Conservation (phyloP, 1,140 invertebrate species). For the Brachionus manjavacas region DNA sequence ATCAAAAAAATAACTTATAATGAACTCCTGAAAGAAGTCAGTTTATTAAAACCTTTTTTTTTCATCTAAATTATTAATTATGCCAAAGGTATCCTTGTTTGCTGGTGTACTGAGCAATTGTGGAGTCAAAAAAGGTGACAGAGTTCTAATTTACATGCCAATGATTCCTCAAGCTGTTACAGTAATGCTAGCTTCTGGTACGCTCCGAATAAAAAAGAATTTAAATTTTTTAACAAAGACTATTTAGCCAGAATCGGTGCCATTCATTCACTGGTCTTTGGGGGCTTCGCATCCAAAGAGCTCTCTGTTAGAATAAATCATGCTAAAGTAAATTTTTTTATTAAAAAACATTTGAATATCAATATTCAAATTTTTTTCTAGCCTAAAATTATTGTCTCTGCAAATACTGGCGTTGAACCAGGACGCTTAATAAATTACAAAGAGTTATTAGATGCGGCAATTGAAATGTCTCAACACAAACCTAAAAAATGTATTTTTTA, state of each 20-base stretch:
- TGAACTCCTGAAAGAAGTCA: slow-evolving; percentile 71
- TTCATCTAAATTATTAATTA: neutral
- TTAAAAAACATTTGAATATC: no score
- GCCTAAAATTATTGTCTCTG: slow-evolving; percentile 79
- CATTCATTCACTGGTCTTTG: slow-evolving; percentile 66
- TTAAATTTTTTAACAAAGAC: neutral
- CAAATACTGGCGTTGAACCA: slow-evolving; percentile 82
- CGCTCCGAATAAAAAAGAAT: neutral
- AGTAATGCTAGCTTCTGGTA: slow-evolving; percentile 70
- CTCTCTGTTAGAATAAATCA: slow-evolving; percentile 77
- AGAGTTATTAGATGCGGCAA: slow-evolving; percentile 76
- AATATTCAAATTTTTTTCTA: slow-evolving; percentile 40
- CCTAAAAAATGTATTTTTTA: slow-evolving; percentile 74
- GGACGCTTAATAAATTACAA: slow-evolving; percentile 77
- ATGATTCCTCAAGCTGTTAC: slow-evolving; percentile 79
- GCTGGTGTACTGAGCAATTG: slow-evolving; percentile 60
- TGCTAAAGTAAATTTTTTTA: slow-evolving; percentile 58
- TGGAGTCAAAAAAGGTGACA: slow-evolving; percentile 71
- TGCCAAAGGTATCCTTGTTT: neutral
- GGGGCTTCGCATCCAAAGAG: slow-evolving; percentile 80
- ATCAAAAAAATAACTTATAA: slow-evolving; percentile 72
- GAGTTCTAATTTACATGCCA: slow-evolving; percentile 84
- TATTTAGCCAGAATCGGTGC: slow-evolving; percentile 68
- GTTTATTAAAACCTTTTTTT: neutral
- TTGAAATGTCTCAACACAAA: slow-evolving; percentile 66